Percentiles rank a stretch among this genome's conserved stretches.
Evolutionary conservation across 2,797 vertebrate species (phyloP).

Genomic region (Neopelma chrysocephalum): DNA sequence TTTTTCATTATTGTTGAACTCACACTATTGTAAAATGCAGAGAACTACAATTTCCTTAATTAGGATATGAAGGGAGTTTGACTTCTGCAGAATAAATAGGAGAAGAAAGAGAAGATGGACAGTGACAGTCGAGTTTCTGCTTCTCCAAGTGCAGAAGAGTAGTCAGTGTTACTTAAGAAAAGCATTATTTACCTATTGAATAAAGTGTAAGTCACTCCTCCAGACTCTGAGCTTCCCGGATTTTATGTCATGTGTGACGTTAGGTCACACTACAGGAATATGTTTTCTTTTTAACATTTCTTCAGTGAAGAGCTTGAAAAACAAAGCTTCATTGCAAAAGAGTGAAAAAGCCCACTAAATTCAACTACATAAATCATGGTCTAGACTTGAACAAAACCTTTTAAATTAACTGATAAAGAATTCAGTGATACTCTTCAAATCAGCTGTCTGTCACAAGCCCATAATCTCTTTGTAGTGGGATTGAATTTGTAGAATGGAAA

Average conservation of each 20-base stretch:
- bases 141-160: not conserved
- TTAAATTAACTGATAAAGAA: slow-evolving; percentile 8
- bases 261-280: not conserved
- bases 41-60: not conserved
- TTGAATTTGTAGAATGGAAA: not conserved
- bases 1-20: not conserved
- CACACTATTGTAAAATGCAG: not conserved
- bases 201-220: not conserved
- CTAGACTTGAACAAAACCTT: not conserved
- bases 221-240: not conserved
- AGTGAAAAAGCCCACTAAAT: not conserved
- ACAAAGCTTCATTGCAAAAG: not conserved
- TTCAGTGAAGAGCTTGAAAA: not conserved
- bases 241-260: not conserved
- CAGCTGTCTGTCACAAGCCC: not conserved
- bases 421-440: not conserved
- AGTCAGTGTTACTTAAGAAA: not conserved
- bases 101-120: not conserved
- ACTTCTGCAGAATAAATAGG: not conserved
- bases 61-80: not conserved
- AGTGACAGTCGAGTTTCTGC: not conserved
- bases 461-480: not conserved
- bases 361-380: not conserved
- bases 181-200: not conserved
- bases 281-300: not conserved